Evolutionary conservation across 2,888 invertebrate species (phyloP).

Genomic region (Mylabris sibirica): DNA sequence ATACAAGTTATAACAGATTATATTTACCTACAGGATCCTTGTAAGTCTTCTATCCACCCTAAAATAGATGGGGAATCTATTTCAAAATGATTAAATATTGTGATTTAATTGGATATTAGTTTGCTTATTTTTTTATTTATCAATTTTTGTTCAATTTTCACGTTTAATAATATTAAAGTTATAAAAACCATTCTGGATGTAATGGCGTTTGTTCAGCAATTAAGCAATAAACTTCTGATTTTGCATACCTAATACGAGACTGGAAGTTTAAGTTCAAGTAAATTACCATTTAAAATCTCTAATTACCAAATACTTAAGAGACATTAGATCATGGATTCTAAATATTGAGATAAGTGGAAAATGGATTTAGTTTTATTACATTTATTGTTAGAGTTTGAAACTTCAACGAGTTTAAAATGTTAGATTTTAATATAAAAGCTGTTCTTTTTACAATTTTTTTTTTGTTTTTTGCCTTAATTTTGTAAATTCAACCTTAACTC

Average conservation of each 20-base stretch:
- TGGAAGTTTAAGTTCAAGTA: slow-evolving; percentile 9
- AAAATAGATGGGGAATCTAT: neutral
- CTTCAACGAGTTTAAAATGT: slow-evolving; percentile 19
- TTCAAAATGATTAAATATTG: neutral
- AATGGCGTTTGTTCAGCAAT: neutral
- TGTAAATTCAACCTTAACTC: neutral
- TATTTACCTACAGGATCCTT: neutral
- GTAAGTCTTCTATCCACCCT: neutral
- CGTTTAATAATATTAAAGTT: neutral
- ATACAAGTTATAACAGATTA: neutral
- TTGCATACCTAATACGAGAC: slow-evolving; percentile 8
- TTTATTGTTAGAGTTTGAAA: slow-evolving; percentile 25
- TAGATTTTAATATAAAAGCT: neutral
- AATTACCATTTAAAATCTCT: slow-evolving; percentile 27
- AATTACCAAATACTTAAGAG: slow-evolving; percentile 24
- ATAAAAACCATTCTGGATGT: neutral
- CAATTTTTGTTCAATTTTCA: neutral
- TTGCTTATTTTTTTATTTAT: neutral
- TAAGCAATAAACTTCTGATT: slow-evolving; percentile 4
- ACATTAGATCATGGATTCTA: slow-evolving; percentile 25
- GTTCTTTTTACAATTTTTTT: neutral
- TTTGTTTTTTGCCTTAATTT: no score
- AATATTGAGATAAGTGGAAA: slow-evolving; percentile 21
- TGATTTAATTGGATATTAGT: neutral
- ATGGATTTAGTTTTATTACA: slow-evolving; percentile 30